Percentiles rank a stretch among this genome's conserved stretches.
phyloP scores from a whole-genome alignment of 2,113 vertebrate genomes.

The Diphyllodes magnificus region DNA sequence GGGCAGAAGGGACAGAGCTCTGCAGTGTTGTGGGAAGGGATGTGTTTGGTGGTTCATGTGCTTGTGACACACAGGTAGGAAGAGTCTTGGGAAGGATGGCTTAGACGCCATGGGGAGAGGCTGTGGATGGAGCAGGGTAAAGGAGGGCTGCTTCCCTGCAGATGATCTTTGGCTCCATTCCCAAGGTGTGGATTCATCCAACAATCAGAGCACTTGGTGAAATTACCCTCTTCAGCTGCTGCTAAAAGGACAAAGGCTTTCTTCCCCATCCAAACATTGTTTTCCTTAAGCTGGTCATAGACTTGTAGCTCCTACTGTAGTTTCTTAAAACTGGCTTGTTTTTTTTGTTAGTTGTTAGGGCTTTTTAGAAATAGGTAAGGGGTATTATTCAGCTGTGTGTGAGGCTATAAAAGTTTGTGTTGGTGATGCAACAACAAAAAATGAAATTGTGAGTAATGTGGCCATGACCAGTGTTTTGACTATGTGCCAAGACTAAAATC shows the following conservation, averaged over 20 bases:
- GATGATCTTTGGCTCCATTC: background rate
- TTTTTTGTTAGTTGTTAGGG: background rate
- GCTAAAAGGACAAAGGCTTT: background rate
- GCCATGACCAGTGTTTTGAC: background rate
- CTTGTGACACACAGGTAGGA: background rate
- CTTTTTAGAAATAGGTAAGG: background rate
- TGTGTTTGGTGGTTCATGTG: background rate
- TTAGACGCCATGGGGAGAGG: background rate
- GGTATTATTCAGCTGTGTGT: background rate
- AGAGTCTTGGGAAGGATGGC: background rate
- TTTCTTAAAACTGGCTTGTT: background rate
- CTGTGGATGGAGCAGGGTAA: background rate
- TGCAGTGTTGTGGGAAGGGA: background rate
- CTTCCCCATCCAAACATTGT: background rate
- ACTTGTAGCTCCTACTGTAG: accelerated
- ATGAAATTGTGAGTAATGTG: background rate
- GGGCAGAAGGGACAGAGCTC: background rate
- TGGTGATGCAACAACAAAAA: background rate
- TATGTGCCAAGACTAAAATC: background rate
- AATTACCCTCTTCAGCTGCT: background rate
- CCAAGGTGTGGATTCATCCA: background rate
- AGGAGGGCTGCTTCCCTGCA: background rate
- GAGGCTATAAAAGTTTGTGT: background rate
- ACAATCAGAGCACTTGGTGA: background rate
- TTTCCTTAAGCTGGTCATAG: background rate